These are phyloP conservation scores for Fistularia tabacaria DNA, from an alignment of 2,797 vertebrate species.

Conservation along the genomic window DNA sequence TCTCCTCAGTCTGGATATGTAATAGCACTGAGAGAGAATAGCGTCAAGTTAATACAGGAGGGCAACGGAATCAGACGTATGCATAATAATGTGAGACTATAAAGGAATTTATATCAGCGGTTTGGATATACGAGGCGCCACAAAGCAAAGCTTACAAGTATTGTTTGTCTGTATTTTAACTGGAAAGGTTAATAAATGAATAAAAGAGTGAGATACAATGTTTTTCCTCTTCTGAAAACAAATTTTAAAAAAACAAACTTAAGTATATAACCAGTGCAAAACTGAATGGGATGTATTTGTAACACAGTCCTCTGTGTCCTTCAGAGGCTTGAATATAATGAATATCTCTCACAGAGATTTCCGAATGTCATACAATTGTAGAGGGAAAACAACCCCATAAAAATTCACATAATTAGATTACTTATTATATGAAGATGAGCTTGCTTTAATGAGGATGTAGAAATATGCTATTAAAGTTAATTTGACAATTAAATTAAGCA, in stretches of 20 bases:
- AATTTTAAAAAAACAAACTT: too few relatives aligned
- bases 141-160: conserved; percentile 20
- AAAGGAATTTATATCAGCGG: conserved; percentile 22
- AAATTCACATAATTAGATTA: too few relatives aligned
- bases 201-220: background rate
- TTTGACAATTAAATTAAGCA: background rate
- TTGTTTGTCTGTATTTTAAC: conserved; percentile 5
- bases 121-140: conserved; percentile 28
- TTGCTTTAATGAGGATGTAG: conserved; percentile 11
- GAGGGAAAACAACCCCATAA: too few relatives aligned
- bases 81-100: conserved; percentile 15
- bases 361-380: too few relatives aligned
- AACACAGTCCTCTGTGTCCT: too few relatives aligned
- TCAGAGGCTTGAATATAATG: too few relatives aligned
- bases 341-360: too few relatives aligned
- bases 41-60: conserved; percentile 32
- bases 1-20: conserved; percentile 40
- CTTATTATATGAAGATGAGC: conserved; percentile 4
- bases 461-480: conserved; percentile 12
- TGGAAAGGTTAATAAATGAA: background rate
- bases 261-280: background rate
- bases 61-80: conserved; percentile 25
- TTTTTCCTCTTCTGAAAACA: background rate
- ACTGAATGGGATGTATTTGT: too few relatives aligned
- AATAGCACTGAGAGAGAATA: conserved; percentile 34